phyloP scores from a whole-genome alignment of 2,888 invertebrate genomes.

The Cheilosia variabilis region DNA sequence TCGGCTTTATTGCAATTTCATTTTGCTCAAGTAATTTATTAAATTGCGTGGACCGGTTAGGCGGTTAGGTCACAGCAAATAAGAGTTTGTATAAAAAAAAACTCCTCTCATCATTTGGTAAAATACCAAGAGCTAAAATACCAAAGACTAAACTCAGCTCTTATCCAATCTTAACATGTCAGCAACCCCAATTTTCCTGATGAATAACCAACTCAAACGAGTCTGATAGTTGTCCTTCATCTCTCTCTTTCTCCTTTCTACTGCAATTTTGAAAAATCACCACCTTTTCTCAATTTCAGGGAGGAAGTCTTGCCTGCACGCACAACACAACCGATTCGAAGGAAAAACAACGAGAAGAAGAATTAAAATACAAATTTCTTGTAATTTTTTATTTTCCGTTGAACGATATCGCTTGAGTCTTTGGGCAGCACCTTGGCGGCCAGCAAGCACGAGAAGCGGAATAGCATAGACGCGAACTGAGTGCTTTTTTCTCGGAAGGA shows the following conservation, averaged over 20 bases:
- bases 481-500: conserved; percentile 24
- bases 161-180: too few relatives aligned
- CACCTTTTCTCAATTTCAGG: conserved; percentile 20
- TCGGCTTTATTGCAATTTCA: too few relatives aligned
- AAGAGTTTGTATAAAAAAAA: too few relatives aligned
- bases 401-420: conserved; percentile 36
- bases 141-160: too few relatives aligned
- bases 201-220: background rate
- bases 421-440: conserved; percentile 47
- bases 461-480: background rate
- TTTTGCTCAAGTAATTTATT: too few relatives aligned
- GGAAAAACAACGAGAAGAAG: conserved; percentile 3
- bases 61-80: too few relatives aligned
- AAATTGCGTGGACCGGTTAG: too few relatives aligned
- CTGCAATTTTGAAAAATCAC: conserved; percentile 24
- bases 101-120: too few relatives aligned
- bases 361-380: conserved; percentile 58
- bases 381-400: conserved; percentile 57
- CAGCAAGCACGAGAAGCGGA: conserved; percentile 13
- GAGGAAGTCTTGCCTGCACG: background rate
- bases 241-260: background rate
- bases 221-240: conserved; percentile 6
- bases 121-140: too few relatives aligned
- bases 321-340: background rate
- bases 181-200: too few relatives aligned